Conservation (phyloP, 2,888 invertebrate genomes). For the Ophion slaviceki region DNA sequence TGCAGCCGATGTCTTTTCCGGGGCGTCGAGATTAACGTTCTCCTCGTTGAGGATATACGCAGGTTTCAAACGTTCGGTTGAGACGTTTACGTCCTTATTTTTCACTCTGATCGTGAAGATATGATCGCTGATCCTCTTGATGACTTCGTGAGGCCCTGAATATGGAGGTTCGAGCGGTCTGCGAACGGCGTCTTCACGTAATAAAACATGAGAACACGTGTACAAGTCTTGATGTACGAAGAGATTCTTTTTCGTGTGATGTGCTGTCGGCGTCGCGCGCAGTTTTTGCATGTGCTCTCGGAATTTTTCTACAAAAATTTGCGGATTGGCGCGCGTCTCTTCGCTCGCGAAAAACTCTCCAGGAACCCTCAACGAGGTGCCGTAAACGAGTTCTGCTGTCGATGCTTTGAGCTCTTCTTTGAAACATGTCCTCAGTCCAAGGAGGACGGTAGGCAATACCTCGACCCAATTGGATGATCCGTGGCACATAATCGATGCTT, state of each 20-base stretch:
- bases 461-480: constrained; percentile 17
- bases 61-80: constrained; percentile 27
- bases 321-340: constrained; percentile 3
- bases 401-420: constrained; percentile 66
- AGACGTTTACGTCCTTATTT: constrained; percentile 6
- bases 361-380: constrained; percentile 32
- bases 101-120: constrained; percentile 26
- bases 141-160: constrained; percentile 25
- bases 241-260: constrained; percentile 4
- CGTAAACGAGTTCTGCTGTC: constrained; percentile 58
- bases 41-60: constrained; percentile 6
- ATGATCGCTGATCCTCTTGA: constrained; percentile 6
- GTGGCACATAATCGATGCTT: constrained; percentile 38
- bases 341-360: constrained; percentile 35
- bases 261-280: constrained; percentile 30
- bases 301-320: constrained; percentile 45
- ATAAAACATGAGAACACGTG: constrained; percentile 26
- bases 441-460: constrained; percentile 35
- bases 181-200: not conserved
- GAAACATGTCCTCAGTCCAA: constrained; percentile 17
- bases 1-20: not conserved
- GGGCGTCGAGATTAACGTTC: not conserved
- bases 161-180: constrained; percentile 32
- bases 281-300: constrained; percentile 25
- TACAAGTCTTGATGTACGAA: constrained; percentile 43